Percentiles rank a stretch among this genome's conserved stretches.
phyloP scores from a whole-genome alignment of 2,113 vertebrate species.

The Daphoenositta chrysoptera region DNA sequence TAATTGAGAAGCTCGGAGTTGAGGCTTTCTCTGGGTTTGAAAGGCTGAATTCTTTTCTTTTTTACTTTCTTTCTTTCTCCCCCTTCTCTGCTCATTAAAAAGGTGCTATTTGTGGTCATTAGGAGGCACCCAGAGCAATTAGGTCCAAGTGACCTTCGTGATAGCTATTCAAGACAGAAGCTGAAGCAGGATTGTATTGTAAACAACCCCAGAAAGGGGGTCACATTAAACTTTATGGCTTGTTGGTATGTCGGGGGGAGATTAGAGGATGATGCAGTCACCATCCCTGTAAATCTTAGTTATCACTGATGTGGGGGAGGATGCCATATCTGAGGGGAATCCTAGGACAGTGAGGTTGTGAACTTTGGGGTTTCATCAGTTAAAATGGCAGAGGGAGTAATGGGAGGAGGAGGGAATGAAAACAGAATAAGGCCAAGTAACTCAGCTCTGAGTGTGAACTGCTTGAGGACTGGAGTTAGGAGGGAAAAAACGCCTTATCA shows the following conservation, averaged over 20 bases:
- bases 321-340: slow-evolving; percentile 36
- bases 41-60: slow-evolving; percentile 41
- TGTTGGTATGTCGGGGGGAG: slow-evolving; percentile 52
- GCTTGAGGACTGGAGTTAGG: background rate
- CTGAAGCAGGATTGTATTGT: slow-evolving; percentile 69
- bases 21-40: slow-evolving; percentile 28
- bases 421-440: background rate
- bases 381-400: slow-evolving; percentile 23
- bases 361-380: slow-evolving; percentile 29
- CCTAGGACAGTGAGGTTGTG: slow-evolving; percentile 54
- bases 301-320: slow-evolving; percentile 16
- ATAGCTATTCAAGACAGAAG: slow-evolving; percentile 84
- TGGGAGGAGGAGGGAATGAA: background rate
- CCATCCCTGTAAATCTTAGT: slow-evolving; percentile 55
- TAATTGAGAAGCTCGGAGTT: background rate
- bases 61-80: slow-evolving; percentile 8
- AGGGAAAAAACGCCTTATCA: background rate
- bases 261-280: slow-evolving; percentile 48
- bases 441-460: background rate
- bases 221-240: slow-evolving; percentile 70
- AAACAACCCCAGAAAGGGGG: slow-evolving; percentile 64
- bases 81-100: slow-evolving; percentile 52
- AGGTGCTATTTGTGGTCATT: slow-evolving; percentile 74
- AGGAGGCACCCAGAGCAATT: slow-evolving; percentile 79
- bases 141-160: slow-evolving; percentile 74